Evolutionary conservation across 2,888 invertebrate genomes (phyloP), one percentile per base, ranked within the genome.

Genomic region (Tribolium freemani): DNA sequence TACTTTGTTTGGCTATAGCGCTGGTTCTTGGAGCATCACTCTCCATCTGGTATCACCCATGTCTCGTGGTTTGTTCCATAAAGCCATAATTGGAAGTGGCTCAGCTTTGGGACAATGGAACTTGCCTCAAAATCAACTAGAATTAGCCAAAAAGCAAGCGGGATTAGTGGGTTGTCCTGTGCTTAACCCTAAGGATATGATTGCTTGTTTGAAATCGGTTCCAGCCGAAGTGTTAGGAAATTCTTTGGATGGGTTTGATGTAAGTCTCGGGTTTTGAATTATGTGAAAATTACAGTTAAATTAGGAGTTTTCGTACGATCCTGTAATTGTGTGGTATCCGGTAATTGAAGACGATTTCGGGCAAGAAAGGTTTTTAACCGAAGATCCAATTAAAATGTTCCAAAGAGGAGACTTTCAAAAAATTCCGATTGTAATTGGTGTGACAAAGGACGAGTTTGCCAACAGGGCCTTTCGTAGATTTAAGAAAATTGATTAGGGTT

Each of bases 1-100:
- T 0, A 93, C 93, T 0, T 85, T 93, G 11, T 82, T 89, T 0
- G 93, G 93, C 0, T 90, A 90, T 83, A 87, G 88, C 74, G 86
- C 87, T 3, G 88, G 89, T 5, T 84, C 83, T 0, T 83, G 84
- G 74, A 88, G 88, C 72, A 86, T 87, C 0, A 80, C 84, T 8
- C 72, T 88, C 5, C 89, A 89, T 75, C 87, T 91, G 87, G 87
- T 92, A 0, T 93, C 93, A 0, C 91, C 92, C 0, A 90, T 93
- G 90, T 90, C 91, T 0, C 88, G 87, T 84, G 91, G 89, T 58
- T 85, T 94, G 0, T 94, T 94, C 83, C 93, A 93, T 80, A 89
- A 90, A 64, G 93, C 88, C 0, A 91, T 93, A 11, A 89, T 91
- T 0, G 91, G 92, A 90, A 93, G 93, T 78, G 92, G 90, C 0